Conservation (phyloP, 2,888 invertebrate genomes). For the Stictocephala bisonia region DNA sequence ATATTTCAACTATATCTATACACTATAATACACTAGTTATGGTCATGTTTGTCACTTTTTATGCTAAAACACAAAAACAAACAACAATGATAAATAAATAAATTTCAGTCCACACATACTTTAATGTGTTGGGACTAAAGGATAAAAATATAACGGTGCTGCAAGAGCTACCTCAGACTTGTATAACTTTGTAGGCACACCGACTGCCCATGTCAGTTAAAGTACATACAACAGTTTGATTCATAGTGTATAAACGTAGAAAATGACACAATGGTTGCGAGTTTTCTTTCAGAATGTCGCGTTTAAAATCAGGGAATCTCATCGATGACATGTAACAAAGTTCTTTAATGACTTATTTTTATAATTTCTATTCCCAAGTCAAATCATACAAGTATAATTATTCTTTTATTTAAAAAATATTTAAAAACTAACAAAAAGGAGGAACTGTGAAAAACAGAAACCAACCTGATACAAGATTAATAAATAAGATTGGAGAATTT, state of each 20-base stretch:
- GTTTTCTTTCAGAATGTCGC: background rate
- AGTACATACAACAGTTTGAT: constrained; percentile 17
- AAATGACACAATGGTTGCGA: constrained; percentile 27
- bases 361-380: too few species aligned
- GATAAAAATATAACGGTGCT: constrained; percentile 27
- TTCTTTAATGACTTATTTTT: too few species aligned
- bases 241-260: constrained; percentile 29
- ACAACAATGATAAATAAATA: constrained; percentile 12
- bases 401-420: too few species aligned
- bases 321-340: background rate
- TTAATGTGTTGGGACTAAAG: background rate
- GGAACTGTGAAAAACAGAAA: too few species aligned
- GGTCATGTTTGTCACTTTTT: constrained; percentile 30
- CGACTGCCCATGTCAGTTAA: background rate
- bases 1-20: constrained; percentile 18
- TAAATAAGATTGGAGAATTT: too few species aligned
- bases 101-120: background rate
- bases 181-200: background rate
- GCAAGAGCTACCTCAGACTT: constrained; percentile 32
- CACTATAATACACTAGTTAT: constrained; percentile 27
- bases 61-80: constrained; percentile 1
- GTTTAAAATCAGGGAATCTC: background rate
- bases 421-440: too few species aligned
- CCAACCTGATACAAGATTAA: too few species aligned
- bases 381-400: too few species aligned